phyloP scores from a whole-genome alignment of 2,888 invertebrate genomes.

The Chymomyza fuscimana region DNA sequence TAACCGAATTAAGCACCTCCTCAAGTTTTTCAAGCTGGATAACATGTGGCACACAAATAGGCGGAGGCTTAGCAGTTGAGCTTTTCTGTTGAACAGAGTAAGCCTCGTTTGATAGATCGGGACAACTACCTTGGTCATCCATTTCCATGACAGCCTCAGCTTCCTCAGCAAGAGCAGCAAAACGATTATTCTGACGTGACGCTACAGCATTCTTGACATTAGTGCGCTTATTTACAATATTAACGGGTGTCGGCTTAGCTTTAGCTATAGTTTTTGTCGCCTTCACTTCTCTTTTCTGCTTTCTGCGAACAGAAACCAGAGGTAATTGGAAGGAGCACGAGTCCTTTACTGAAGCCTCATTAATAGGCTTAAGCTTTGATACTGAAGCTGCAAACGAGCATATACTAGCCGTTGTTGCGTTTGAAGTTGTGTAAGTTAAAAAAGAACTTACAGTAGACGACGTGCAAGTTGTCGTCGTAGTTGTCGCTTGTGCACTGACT shows the following conservation, averaged over 20 bases:
- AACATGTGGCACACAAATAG: background rate
- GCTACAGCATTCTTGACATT: background rate
- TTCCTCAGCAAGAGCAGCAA: background rate
- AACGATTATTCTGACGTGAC: background rate
- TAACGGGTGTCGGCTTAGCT: background rate
- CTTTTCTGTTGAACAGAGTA: too few relatives aligned
- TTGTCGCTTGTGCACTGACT: too few relatives aligned
- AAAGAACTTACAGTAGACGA: background rate
- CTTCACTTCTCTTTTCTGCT: too few relatives aligned
- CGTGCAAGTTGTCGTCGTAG: too few relatives aligned
- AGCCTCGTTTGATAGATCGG: too few relatives aligned
- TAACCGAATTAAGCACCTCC: background rate
- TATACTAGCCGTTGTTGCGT: background rate
- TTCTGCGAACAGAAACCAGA: background rate
- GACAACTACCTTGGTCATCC: background rate
- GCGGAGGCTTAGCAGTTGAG: too few relatives aligned
- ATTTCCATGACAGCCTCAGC: background rate
- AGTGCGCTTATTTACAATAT: background rate
- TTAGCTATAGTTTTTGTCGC: background rate
- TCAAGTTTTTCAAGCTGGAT: background rate
- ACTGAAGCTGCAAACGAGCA: background rate
- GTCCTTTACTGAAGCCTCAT: background rate
- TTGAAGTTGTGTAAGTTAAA: background rate
- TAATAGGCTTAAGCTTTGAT: background rate
- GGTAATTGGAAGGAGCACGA: background rate